phyloP scores from a whole-genome alignment of 1,140 invertebrate species.

The Penaeus chinensis region DNA sequence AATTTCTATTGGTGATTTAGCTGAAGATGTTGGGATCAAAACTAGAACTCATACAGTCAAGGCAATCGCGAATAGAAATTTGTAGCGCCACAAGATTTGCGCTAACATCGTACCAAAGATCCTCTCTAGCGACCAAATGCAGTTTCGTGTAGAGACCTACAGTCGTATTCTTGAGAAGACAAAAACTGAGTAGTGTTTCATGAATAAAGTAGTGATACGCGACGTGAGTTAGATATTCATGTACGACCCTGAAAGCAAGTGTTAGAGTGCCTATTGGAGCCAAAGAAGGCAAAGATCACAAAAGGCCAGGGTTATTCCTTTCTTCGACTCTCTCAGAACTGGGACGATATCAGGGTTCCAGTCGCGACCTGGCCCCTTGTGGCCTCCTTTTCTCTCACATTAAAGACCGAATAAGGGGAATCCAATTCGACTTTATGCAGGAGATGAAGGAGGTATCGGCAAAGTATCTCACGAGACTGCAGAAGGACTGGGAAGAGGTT shows the following conservation, averaged over 20 bases:
- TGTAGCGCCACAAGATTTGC: slow-evolving; percentile 4
- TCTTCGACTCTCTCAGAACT: slow-evolving; percentile 10
- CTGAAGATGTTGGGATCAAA: slow-evolving; percentile 17
- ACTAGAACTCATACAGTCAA: slow-evolving; percentile 3
- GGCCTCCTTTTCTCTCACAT: slow-evolving; percentile 10
- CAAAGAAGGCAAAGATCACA: background rate
- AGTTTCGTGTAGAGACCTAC: slow-evolving; percentile 13
- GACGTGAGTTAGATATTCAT: slow-evolving; percentile 11
- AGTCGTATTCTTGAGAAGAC: slow-evolving; percentile 9
- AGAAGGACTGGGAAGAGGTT: slow-evolving; percentile 23
- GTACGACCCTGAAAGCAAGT: slow-evolving; percentile 12
- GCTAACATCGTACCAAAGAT: slow-evolving; percentile 16
- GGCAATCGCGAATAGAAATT: background rate
- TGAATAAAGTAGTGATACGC: slow-evolving; percentile 16
- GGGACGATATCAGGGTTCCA: background rate
- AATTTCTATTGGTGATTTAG: slow-evolving; percentile 17
- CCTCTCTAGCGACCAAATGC: slow-evolving; percentile 12
- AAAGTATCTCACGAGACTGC: slow-evolving; percentile 11
- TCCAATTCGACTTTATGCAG: slow-evolving; percentile 13
- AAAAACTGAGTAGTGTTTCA: background rate
- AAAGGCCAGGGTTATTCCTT: slow-evolving; percentile 17
- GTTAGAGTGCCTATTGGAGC: background rate
- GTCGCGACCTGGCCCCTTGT: slow-evolving; percentile 2
- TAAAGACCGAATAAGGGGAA: background rate
- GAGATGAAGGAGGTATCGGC: background rate